Evolutionary conservation across 2,797 vertebrate species (phyloP), one percentile per base, ranked within the genome.

Genomic region (Gymnocypris eckloni): DNA sequence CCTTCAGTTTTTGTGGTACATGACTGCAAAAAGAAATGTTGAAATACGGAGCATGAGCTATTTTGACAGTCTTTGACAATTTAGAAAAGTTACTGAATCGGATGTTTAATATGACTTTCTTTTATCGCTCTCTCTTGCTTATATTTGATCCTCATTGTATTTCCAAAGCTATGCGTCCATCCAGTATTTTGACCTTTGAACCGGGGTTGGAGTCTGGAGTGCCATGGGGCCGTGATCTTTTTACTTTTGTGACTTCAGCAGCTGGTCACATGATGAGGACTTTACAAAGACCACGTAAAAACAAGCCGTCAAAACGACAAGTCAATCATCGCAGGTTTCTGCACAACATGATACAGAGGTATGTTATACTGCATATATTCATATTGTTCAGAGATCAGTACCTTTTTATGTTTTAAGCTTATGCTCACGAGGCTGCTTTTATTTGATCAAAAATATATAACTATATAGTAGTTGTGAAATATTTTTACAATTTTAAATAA

Each of bases 321-420:
- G 96, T 97, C 88, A 98, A 97, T 93, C 97, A 97, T 86, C 95
- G 96, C 0, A 92, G 97, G 84, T 98, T 98, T 91, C 95, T 98
- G 28, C 96, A 98, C 91, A 98, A 97, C 93, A 97, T 97, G 94
- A 96, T 98, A 82, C 96, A 96, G 93, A 97, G 96, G 97, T 96
- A 86, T 3, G 91, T 89, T 15, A 67, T 9, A 50, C 33, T 41
- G 28, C 16, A 59, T 43, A 6, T 43, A 37, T 18, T 69, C 33
- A 39, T 69, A 69, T 18, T 18, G 33, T 10, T 69, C 2, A 18
- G 18, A 61, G 56, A 67, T 37, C 1, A 16, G 0, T 33, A 22
- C 20, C 3, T 64, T 28, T 28, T 28, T 25, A 64, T 28, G 25
- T 59, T n/a, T 59, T n/a, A 61, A 22, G 20, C 8, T 56, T 66